Percentiles rank a stretch among this genome's conserved stretches.
phyloP scores from a whole-genome alignment of 2,113 vertebrate species.

The Oplegnathus fasciatus region DNA sequence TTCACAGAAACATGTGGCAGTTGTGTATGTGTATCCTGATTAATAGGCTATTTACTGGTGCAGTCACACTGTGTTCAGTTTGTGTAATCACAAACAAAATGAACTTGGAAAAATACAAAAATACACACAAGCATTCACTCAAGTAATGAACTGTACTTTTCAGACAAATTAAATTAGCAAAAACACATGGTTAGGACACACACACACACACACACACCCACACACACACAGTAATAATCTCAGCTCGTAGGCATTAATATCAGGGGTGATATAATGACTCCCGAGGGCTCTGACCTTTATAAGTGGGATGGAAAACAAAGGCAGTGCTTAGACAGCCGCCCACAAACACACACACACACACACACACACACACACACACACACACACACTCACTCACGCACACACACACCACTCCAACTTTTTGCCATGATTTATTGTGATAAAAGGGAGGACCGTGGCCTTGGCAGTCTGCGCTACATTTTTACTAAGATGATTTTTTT shows the following conservation, averaged over 20 bases:
- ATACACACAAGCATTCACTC: neutral
- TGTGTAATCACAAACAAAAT: neutral
- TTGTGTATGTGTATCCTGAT: no score
- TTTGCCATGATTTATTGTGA: slow-evolving; percentile 74
- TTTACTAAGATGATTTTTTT: slow-evolving; percentile 61
- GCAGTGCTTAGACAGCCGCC: slow-evolving; percentile 66
- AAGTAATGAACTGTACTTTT: slow-evolving; percentile 39
- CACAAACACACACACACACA: slow-evolving; percentile 1
- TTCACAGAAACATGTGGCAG: no score
- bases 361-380: slow-evolving; percentile 5
- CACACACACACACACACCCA: slow-evolving; percentile 38
- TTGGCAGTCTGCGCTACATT: slow-evolving; percentile 71
- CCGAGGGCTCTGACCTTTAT: slow-evolving; percentile 77
- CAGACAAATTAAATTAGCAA: slow-evolving; percentile 39
- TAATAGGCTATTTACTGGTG: no score
- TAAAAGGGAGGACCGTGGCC: slow-evolving; percentile 76
- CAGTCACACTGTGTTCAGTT: neutral
- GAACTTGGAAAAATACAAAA: slow-evolving; percentile 11
- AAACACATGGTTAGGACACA: slow-evolving; percentile 41
- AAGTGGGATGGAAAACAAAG: slow-evolving; percentile 85
- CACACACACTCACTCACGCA: slow-evolving; percentile 16
- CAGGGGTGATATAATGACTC: slow-evolving; percentile 74
- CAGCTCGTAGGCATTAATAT: slow-evolving; percentile 68
- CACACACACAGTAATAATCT: slow-evolving; percentile 47
- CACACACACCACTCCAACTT: slow-evolving; percentile 21